Conservation (phyloP, 2,113 vertebrate species). For the Leucoraja erinaceus region DNA sequence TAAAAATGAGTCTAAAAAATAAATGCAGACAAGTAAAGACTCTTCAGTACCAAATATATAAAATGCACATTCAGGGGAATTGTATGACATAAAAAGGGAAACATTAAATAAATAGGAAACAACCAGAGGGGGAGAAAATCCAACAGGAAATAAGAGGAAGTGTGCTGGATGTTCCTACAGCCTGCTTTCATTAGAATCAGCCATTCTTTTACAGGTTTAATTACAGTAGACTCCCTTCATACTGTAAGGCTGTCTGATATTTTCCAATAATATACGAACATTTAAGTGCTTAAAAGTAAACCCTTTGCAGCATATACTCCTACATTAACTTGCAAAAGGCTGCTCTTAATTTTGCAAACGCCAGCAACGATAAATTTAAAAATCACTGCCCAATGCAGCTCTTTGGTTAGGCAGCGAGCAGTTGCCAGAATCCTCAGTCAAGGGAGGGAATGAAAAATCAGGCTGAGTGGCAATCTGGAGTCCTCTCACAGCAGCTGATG, state of each 20-base stretch:
- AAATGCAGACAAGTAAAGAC: slow-evolving; percentile 19
- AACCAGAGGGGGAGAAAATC: slow-evolving; percentile 24
- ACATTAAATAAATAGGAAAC: slow-evolving; percentile 33
- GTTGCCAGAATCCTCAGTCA: neutral
- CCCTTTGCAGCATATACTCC: neutral
- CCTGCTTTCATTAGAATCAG: slow-evolving; percentile 36
- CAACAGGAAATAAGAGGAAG: slow-evolving; percentile 32
- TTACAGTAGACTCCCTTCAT: slow-evolving; percentile 32
- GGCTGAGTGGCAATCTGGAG: neutral
- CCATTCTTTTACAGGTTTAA: slow-evolving; percentile 31
- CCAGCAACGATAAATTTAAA: slow-evolving; percentile 5
- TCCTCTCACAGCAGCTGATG: neutral
- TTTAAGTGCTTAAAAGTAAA: slow-evolving; percentile 1
- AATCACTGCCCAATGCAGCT: neutral
- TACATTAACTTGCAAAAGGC: neutral
- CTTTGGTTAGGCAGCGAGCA: too few species aligned
- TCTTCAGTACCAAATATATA: neutral
- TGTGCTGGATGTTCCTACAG: slow-evolving; percentile 25
- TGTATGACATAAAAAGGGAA: slow-evolving; percentile 31
- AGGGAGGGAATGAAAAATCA: slow-evolving; percentile 6
- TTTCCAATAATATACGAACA: neutral
- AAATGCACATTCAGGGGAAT: slow-evolving; percentile 13
- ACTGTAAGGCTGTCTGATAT: slow-evolving; percentile 31
- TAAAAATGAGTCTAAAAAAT: neutral
- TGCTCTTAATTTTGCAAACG: neutral